phyloP scores from a whole-genome alignment of 2,888 invertebrate genomes.

The Molorchus minor region DNA sequence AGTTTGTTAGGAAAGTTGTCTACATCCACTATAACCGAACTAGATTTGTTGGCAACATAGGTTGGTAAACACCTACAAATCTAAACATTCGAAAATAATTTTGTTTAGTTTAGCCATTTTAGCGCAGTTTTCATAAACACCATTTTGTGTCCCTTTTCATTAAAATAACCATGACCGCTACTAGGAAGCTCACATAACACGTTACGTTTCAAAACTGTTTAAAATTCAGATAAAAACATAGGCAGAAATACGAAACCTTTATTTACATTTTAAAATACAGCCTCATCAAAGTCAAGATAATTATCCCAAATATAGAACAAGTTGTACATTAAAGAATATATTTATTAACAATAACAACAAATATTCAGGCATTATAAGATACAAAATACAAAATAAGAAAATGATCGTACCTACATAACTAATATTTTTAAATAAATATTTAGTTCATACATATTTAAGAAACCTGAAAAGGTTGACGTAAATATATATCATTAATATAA shows the following conservation, averaged over 20 bases:
- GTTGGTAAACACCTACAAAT: too few relatives aligned
- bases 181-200: too few relatives aligned
- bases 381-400: conserved; percentile 4
- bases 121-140: too few relatives aligned
- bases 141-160: too few relatives aligned
- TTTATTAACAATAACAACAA: conserved; percentile 2
- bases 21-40: too few relatives aligned
- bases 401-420: conserved; percentile 4
- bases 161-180: too few relatives aligned
- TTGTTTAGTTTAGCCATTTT: too few relatives aligned
- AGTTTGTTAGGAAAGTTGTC: too few relatives aligned
- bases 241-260: conserved; percentile 21
- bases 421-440: conserved; percentile 1
- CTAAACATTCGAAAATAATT: too few relatives aligned
- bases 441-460: background rate
- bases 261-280: conserved; percentile 21
- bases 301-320: background rate
- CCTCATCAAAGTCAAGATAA: background rate
- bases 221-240: background rate
- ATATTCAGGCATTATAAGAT: conserved; percentile 5
- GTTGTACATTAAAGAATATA: background rate
- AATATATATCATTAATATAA: background rate
- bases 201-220: too few relatives aligned
- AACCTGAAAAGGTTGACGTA: too few relatives aligned
- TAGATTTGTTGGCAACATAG: too few relatives aligned